Evolutionary conservation across 2,797 vertebrate genomes (phyloP).

Genomic region (Phoebastria nigripes): DNA sequence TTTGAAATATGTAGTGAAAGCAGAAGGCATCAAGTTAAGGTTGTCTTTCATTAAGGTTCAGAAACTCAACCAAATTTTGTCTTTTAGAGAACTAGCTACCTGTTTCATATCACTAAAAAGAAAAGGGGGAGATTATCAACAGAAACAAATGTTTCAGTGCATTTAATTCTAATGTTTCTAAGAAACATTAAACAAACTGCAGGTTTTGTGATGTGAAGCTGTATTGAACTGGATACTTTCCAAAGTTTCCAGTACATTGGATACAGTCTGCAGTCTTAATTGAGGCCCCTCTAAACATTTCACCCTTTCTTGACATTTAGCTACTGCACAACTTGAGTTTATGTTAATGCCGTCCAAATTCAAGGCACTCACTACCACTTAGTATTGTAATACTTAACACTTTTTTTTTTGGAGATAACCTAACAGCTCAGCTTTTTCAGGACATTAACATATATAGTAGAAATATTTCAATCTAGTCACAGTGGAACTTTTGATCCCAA

Average conservation of each 20-base stretch:
- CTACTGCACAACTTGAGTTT: not conserved
- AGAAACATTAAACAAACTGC: not conserved
- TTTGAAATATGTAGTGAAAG: not conserved
- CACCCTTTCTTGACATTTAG: not conserved
- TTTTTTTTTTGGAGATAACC: not conserved
- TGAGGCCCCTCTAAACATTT: not conserved
- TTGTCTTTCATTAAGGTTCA: not conserved
- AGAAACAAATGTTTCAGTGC: not conserved
- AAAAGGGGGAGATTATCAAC: rapidly evolving
- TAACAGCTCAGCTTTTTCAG: not conserved
- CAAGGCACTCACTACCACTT: not conserved
- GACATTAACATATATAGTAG: not conserved
- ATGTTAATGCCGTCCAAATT: not conserved
- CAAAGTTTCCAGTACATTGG: not conserved
- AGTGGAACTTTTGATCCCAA: not conserved
- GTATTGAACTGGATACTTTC: not conserved
- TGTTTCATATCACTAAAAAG: not conserved
- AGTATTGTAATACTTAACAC: not conserved
- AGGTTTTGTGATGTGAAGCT: not conserved
- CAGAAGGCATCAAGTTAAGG: not conserved
- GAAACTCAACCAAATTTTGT: not conserved
- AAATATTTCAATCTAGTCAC: not conserved
- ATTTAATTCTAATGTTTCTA: not conserved
- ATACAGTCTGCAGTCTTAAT: not conserved
- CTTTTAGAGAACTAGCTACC: not conserved